These are phyloP conservation scores for Thamnophis sirtalis DNA, from an alignment of 2,113 vertebrate species.

Conservation along the genomic window DNA sequence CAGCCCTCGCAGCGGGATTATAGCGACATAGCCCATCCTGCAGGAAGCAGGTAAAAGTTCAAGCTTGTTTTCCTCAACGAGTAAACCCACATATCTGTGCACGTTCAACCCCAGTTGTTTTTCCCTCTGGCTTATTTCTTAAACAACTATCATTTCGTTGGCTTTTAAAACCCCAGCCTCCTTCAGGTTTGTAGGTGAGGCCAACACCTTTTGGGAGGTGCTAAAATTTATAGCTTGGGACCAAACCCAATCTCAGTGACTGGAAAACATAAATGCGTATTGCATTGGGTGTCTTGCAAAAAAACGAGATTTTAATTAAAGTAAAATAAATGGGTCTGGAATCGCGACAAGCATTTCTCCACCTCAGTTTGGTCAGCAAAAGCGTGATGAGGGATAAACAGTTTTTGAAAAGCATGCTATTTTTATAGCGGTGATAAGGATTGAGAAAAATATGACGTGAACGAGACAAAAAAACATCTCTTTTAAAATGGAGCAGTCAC, in stretches of 20 bases:
- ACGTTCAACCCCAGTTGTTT: not conserved
- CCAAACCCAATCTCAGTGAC: not conserved
- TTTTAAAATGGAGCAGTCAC: not conserved
- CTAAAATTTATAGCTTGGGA: not conserved
- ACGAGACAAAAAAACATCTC: not conserved
- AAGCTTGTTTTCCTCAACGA: not conserved
- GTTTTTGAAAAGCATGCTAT: not conserved
- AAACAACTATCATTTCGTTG: not conserved
- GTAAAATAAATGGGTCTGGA: not conserved
- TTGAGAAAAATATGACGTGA: not conserved
- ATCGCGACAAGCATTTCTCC: not conserved
- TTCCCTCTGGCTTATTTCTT: not conserved
- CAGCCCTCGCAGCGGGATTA: conserved; percentile 64
- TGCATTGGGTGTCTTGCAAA: not conserved
- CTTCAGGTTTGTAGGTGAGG: not conserved
- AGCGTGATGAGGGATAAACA: not conserved
- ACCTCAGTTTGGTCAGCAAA: not conserved
- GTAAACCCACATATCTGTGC: not conserved
- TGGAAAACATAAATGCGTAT: not conserved
- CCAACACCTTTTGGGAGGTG: not conserved
- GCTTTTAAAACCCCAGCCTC: not conserved
- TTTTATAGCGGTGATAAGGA: not conserved
- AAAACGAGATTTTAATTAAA: not conserved
- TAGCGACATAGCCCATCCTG: conserved; percentile 78
- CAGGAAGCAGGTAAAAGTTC: not conserved